A percentile compares a stretch with the other conserved stretches of the same genome.
These are phyloP conservation scores for Papilio aristodemus DNA, from an alignment of 1,140 invertebrate species.

Conservation along the genomic window DNA sequence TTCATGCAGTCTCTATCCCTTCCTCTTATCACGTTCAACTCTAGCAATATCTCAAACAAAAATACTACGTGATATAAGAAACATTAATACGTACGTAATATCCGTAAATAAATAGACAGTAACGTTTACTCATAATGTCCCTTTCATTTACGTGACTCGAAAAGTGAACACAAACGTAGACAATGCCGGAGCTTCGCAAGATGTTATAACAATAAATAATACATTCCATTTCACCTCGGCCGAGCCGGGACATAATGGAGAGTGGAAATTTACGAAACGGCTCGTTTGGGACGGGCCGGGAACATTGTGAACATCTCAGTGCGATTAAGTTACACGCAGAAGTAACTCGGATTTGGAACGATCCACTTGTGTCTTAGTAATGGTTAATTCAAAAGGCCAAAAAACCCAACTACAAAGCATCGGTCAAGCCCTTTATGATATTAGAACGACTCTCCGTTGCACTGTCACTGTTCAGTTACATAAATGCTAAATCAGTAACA, in stretches of 20 bases:
- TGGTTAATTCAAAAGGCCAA: no score
- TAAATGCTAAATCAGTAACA: no score
- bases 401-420: no score
- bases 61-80: no score
- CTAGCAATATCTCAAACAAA: no score
- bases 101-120: background rate
- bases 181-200: slow-evolving; percentile 14
- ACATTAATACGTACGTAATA: no score
- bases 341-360: slow-evolving; percentile 26
- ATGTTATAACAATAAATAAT: slow-evolving; percentile 33
- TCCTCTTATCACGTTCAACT: no score
- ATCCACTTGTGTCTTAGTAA: slow-evolving; percentile 3
- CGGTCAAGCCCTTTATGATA: no score
- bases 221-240: slow-evolving; percentile 25
- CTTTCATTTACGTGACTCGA: slow-evolving; percentile 20
- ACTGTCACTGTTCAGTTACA: no score
- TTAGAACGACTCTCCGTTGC: no score
- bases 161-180: slow-evolving; percentile 5
- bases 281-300: slow-evolving; percentile 21
- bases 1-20: no score
- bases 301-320: slow-evolving; percentile 29
- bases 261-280: slow-evolving; percentile 24
- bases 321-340: slow-evolving; percentile 27
- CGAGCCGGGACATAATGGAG: slow-evolving; percentile 13
- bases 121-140: slow-evolving; percentile 14